phyloP scores from a whole-genome alignment of 2,797 vertebrate genomes.

The Sebastes reedi region DNA sequence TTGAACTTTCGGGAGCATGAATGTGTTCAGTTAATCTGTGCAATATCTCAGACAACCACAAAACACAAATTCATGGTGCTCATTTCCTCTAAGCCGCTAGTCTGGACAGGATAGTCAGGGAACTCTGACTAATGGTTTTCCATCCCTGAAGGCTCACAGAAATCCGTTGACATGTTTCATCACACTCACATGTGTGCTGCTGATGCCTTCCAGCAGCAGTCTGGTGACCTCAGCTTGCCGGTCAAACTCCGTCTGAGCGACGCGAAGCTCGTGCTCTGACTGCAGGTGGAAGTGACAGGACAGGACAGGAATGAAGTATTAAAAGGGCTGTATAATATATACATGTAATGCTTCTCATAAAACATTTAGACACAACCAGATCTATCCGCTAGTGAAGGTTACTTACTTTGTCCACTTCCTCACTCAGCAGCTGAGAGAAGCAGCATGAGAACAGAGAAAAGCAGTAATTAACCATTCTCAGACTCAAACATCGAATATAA shows the following conservation, averaged over 20 bases:
- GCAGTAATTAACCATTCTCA: conserved; percentile 45
- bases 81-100: rapidly evolving
- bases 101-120: rapidly evolving
- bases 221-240: conserved; percentile 95
- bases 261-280: conserved; percentile 93
- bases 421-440: conserved; percentile 92
- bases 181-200: conserved; percentile 93
- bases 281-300: conserved; percentile 46
- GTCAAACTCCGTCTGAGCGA: conserved; percentile 96
- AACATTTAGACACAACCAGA: background rate
- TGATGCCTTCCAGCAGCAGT: conserved; percentile 94
- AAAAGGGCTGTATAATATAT: rapidly evolving
- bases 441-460: conserved; percentile 81
- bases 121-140: background rate
- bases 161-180: no score
- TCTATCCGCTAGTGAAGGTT: background rate
- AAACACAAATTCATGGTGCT: background rate
- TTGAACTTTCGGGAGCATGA: background rate
- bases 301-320: background rate
- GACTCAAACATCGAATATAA: background rate
- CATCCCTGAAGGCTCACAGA: background rate
- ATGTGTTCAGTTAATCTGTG: background rate
- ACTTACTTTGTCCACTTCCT: conserved; percentile 98
- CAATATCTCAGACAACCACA: no score
- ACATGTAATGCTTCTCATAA: background rate